Evolutionary conservation across 2,113 vertebrate genomes (phyloP), one percentile per base, ranked within the genome.

Genomic region (Procavia capensis): DNA sequence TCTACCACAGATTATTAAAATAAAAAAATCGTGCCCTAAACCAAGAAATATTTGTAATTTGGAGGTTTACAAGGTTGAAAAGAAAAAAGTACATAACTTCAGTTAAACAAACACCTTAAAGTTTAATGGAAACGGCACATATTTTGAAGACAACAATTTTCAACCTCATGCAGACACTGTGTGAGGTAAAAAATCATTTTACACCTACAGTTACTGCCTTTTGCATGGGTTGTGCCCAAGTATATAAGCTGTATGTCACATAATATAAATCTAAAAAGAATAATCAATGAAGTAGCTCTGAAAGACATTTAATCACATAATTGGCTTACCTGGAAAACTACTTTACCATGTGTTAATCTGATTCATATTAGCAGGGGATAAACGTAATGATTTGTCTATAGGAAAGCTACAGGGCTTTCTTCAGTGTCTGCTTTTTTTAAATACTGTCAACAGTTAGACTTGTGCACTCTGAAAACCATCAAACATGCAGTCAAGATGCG

Each of bases 241-340:
- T 41, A 36, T 50, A 20, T 82, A 79, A 80, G 84, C 13, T 70
- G 79, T 59, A 80, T 10, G 43, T 84, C 61, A 85, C 29, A 63
- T 50, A 36, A 47, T 47, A 79, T 68, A n/a, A 82, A 13, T 11
- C 24, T 84, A 86, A 93, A 85, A 75, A 34, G 41, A 75, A 83
- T 41, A 79, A 66, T 59, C 80, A 75, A 27, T 82, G 29, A 95
- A 88, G 80, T 10, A 78, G 25, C 39, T 90, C 31, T 81, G n/a
- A 90, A 95, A 78, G 72, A 31, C 19, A 76, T 61, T 93, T 95
- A 93, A 86, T 92, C 72, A 80, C 41, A 24, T 66, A 94, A 75
- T 27, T 66, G 25, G 54, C 50, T 85, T 74, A 86, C 57, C 57
- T 72, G 81, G 63, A 90, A 47, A 75, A 39, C 4, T 20, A n/a